Evolutionary conservation across 1,140 invertebrate genomes (phyloP), one percentile per base, ranked within the genome.

Genomic region (Neelides sp.): DNA sequence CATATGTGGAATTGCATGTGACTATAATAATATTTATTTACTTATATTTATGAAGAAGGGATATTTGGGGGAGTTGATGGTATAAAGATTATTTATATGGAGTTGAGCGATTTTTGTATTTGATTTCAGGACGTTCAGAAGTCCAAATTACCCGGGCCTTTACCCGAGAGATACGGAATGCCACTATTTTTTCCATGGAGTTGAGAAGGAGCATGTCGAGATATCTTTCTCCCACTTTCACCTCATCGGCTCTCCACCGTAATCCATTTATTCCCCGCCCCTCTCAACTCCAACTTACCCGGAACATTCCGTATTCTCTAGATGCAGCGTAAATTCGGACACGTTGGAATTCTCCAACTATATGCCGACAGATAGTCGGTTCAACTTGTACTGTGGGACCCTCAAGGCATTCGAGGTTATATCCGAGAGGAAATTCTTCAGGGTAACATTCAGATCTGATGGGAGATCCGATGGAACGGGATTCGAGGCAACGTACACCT

Each of bases 331-430:
- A 39, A 82, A 85, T 2, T 93, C 88, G 62, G 91, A 95, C 68
- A 94, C 83, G 66, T 81, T 95, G 27, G 87, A 93, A 66, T 93
- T 96, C 67, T 92, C 87, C 13, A 95, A 95, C 70, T 93, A 82
- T 62, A 79, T 88, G 75, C 78, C 80, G 48, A 70, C 75, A 35
- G 91, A 96, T 70, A 74, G 83, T 59, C 90, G 88, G 66, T 87
- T 85, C 66, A 75, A 76, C 17, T 74, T 85, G 63, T 81, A 86
- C 64, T 97, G 92, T 66, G 91, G 91, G 8, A 78, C 78, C 55
- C 78, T 82, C 59, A 83, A 84, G 63, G 77, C 79, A 60, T 49
- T 60, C 46, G 42, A 40, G 20, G 68, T 78, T 15, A 78, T 80
- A 54, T 95, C 90, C 12, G 91, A 95, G 63, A 76, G 82, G 35